These are phyloP conservation scores for Himalopsyche phryganea DNA, from an alignment of 1,140 invertebrate genomes.

Conservation along the genomic window DNA sequence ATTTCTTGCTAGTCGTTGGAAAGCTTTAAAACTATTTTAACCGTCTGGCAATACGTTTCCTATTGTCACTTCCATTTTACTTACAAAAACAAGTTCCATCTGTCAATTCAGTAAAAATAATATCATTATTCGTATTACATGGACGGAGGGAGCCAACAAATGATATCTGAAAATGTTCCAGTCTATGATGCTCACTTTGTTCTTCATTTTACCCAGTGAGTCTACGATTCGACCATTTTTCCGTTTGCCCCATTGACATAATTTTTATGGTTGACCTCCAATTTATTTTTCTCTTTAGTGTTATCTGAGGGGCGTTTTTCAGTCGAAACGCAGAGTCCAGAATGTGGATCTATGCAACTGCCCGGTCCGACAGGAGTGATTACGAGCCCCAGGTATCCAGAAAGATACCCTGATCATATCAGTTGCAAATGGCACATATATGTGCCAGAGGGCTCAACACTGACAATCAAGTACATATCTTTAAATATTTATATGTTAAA, in stretches of 20 bases:
- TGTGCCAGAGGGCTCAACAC: conserved; percentile 7
- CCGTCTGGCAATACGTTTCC: conserved; percentile 4
- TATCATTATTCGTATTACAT: conserved; percentile 8
- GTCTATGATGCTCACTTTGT: background rate
- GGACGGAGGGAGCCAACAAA: background rate
- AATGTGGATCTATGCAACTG: conserved; percentile 14
- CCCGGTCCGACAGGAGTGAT: conserved; percentile 7
- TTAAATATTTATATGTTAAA: too few relatives aligned
- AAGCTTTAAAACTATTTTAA: too few relatives aligned
- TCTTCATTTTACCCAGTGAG: background rate
- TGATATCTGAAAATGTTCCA: conserved; percentile 12
- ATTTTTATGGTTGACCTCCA: conserved; percentile 14
- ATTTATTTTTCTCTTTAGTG: conserved; percentile 13
- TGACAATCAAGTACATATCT: conserved; percentile 13
- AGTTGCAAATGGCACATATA: conserved; percentile 27
- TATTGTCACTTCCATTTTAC: conserved; percentile 25
- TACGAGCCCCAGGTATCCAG: conserved; percentile 24
- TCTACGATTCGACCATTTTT: background rate
- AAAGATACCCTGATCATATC: conserved; percentile 17
- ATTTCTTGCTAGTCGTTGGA: too few relatives aligned
- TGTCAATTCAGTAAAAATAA: conserved; percentile 16
- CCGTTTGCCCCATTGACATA: background rate
- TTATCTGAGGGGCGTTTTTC: conserved; percentile 18
- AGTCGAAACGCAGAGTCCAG: background rate
- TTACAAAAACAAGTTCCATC: conserved; percentile 17